Evolutionary conservation across 2,888 invertebrate species (phyloP), one percentile per base, ranked within the genome.

Genomic region (Lissocephala sabroskyi): DNA sequence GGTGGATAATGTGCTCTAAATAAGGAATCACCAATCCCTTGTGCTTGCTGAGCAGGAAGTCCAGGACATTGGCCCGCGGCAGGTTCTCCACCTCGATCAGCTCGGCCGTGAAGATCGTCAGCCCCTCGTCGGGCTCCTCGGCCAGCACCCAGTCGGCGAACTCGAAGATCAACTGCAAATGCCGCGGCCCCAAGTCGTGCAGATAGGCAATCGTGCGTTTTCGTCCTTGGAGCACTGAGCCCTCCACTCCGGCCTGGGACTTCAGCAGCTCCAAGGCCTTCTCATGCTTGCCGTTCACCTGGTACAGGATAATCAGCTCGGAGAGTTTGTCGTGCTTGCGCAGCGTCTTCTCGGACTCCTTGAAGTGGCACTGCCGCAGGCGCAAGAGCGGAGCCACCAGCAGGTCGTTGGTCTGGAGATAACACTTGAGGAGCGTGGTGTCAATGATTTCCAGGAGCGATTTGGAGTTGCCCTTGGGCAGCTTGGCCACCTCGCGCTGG

Each of bases 401-500:
- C 0, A 96, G 96, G 85, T 98, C 97, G 82, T 98, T 98, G 0
- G 96, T 97, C 93, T 96, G 82, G 28, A 99, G 87, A 85, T 98
- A 99, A 81, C 98, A 98, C 84, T 98, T 98, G 7, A 99, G 87
- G 42, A 99, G 86, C 0, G 98, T 98, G 0, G 98, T 99, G 82
- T 99, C 99, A 52, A 99, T 97, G 46, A 98, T 93, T 83, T 97
- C 96, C 51, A 97, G 84, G 19, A 94, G 52, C 29, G 80, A 79
- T 17, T 80, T 82, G 1, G 80, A 76, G 16, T 65, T 65, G 37
- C 58, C 79, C 35, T 84, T 82, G 26, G 75, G 83, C 50, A 80
- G 59, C 62, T 84, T 82, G 3, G 61, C 74, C 5, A 81, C 73
- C 46, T 82, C 84, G 18, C 83, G 84, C 6, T 88, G 87, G 37